Conservation (phyloP, 92 coral and sea anemone genomes). For the Porites divaricata region DNA sequence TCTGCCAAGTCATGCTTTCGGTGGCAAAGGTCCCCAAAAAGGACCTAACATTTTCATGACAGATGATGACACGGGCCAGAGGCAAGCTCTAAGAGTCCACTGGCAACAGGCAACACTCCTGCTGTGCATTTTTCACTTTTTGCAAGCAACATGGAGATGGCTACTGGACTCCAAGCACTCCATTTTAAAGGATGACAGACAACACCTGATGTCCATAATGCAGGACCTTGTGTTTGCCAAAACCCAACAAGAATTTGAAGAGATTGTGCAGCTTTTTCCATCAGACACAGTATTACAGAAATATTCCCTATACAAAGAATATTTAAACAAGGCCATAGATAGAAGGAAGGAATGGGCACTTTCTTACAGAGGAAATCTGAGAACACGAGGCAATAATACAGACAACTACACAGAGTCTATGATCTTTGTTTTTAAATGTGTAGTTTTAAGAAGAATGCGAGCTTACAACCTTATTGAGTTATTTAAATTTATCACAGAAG, state of each 20-base stretch:
- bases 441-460: constrained; percentile 47
- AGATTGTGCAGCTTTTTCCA: constrained; percentile 4
- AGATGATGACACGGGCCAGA: constrained; percentile 29
- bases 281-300: constrained; percentile 41
- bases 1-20: constrained; percentile 64
- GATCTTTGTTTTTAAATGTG: constrained; percentile 60
- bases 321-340: constrained; percentile 37
- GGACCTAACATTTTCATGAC: no score
- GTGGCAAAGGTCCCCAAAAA: no score
- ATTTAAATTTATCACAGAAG: constrained; percentile 58
- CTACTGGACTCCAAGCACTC: constrained; percentile 56
- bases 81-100: constrained; percentile 30
- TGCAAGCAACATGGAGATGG: constrained; percentile 74
- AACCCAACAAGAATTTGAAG: constrained; percentile 37
- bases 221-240: constrained; percentile 61
- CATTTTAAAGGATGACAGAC: constrained; percentile 49
- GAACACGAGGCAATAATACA: constrained; percentile 75
- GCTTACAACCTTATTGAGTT: constrained; percentile 63
- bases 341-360: constrained; percentile 60
- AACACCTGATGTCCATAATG: constrained; percentile 46
- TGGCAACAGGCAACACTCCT: constrained; percentile 52
- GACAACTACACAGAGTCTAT: constrained; percentile 73
- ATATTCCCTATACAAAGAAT: constrained; percentile 34
- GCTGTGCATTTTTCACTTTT: constrained; percentile 60
- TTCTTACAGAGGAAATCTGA: constrained; percentile 2